Conservation (phyloP, 2,113 vertebrate species). For the Corythaeola cristata region DNA sequence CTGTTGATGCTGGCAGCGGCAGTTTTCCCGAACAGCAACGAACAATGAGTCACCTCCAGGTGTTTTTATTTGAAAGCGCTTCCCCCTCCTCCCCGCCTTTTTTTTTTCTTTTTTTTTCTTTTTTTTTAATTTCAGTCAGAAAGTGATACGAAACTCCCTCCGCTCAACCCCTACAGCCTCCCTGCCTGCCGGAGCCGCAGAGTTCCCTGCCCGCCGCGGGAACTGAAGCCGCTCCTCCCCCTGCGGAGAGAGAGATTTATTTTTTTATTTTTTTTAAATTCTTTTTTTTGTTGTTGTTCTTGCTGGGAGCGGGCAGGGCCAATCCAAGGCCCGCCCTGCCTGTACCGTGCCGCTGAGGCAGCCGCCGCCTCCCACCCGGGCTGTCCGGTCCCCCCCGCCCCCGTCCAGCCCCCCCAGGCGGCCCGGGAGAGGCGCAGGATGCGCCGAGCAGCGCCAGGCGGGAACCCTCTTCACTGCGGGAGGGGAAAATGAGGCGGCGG, state of each 20-base stretch:
- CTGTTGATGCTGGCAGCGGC: constrained; percentile 15
- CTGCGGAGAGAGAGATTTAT: constrained; percentile 29
- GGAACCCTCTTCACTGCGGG: neutral
- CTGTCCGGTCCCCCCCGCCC: too few species aligned
- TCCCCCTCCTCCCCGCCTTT: neutral
- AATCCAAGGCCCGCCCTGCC: constrained; percentile 22
- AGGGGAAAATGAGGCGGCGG: neutral
- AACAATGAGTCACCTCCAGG: constrained; percentile 48
- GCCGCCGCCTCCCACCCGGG: neutral
- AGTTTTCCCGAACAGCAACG: constrained; percentile 9
- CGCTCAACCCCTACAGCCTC: neutral
- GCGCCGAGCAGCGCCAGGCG: neutral
- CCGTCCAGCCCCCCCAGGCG: too few species aligned
- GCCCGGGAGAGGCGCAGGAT: too few species aligned
- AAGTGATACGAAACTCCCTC: neutral
- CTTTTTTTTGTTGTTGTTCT: neutral
- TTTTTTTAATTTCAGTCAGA: neutral
- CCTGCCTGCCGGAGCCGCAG: too few species aligned
- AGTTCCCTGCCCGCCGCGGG: constrained; percentile 36
- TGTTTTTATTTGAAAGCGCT: constrained; percentile 36
- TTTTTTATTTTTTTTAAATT: too few species aligned
- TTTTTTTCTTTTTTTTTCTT: neutral
- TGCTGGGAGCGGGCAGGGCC: constrained; percentile 42
- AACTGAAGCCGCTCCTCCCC: constrained; percentile 68
- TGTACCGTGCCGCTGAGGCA: constrained; percentile 10